Base-by-base conservation (phyloP, 1,140 invertebrate species). In the Antheraea mylitta region DNA sequence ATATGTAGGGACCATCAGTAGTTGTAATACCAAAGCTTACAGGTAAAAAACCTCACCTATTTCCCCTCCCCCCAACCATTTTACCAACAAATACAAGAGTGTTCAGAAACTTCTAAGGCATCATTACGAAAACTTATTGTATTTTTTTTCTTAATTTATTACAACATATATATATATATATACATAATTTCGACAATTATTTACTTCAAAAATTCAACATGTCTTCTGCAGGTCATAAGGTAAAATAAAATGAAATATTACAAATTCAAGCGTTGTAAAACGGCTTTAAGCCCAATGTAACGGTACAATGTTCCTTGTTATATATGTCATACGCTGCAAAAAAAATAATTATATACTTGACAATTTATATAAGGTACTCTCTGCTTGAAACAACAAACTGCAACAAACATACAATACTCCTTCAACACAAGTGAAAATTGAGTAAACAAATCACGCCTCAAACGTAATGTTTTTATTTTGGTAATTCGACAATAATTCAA, bases 121-220 rank as follows among this genome's bases (percentile, higher is more conserved):
- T 85, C 83, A 81, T 87, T 89, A 90, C 83, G 84, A 90, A 89
- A 90, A 87, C 84, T 89, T 90, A 90, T 80, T 87, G 86, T 87
- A 87, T 83, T 86, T 86, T 77, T 72, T 87, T 87, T 89, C 88
- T 87, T 90, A 90, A 89, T 89, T 89, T 91, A 91, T 89, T 89
- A 89, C 82, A 89, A 86, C 86, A 89, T 91, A 30, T 90, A 90
- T 90, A 91, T 91, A 89, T 91, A 30, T 90, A 90, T 90, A 91
- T 91, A 91, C 87, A 91, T 88, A 90, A 90, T 89, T 89, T 89
- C 81, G 82, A 87, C 83, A 87, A 83, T 86, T 77, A 86, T 85
- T 85, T 86, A 81, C 77, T 77, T 75, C 13, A 65, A 68, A 22
- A 86, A 88, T 77, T 82, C 85, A 90, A 89, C 83, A 88, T 85